A percentile compares a stretch with the other conserved stretches of the same genome.
These are phyloP conservation scores for Ptychoptera contaminata DNA, from an alignment of 2,888 invertebrate genomes.

Conservation along the genomic window DNA sequence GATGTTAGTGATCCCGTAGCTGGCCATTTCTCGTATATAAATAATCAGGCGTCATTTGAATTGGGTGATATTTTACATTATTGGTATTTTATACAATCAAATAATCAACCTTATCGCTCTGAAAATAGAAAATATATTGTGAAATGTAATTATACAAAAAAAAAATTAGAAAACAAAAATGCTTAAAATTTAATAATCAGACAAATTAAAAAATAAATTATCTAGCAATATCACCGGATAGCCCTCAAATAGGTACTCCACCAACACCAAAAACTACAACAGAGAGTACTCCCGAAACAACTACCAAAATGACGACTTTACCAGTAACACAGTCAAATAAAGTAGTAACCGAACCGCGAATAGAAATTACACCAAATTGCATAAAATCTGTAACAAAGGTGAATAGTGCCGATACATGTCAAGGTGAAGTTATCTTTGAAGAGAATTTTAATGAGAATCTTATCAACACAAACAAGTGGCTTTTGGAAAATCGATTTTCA, in stretches of 20 bases:
- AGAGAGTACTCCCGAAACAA: too few species aligned
- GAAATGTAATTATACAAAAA: neutral
- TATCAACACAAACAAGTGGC: slow-evolving; percentile 35
- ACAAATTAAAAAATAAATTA: neutral
- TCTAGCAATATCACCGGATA: neutral
- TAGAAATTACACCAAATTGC: slow-evolving; percentile 1
- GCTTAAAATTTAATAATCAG: too few species aligned
- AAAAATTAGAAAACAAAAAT: too few species aligned
- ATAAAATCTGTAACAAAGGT: slow-evolving; percentile 15
- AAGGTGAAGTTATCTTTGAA: slow-evolving; percentile 39
- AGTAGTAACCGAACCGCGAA: too few species aligned
- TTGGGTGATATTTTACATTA: slow-evolving; percentile 42
- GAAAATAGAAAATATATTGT: neutral
- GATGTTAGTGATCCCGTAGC: slow-evolving; percentile 31
- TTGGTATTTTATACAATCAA: slow-evolving; percentile 41
- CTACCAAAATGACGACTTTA: too few species aligned
- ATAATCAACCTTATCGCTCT: slow-evolving; percentile 24
- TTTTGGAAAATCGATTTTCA: slow-evolving; percentile 39
- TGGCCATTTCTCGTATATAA: slow-evolving; percentile 33
- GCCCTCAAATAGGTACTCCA: neutral
- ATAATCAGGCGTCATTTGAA: slow-evolving; percentile 30
- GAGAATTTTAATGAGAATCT: slow-evolving; percentile 37
- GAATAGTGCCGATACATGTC: slow-evolving; percentile 21
- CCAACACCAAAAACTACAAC: neutral
- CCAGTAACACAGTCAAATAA: too few species aligned